phyloP scores from a whole-genome alignment of 2,888 invertebrate genomes.

The Erebia aethiops region DNA sequence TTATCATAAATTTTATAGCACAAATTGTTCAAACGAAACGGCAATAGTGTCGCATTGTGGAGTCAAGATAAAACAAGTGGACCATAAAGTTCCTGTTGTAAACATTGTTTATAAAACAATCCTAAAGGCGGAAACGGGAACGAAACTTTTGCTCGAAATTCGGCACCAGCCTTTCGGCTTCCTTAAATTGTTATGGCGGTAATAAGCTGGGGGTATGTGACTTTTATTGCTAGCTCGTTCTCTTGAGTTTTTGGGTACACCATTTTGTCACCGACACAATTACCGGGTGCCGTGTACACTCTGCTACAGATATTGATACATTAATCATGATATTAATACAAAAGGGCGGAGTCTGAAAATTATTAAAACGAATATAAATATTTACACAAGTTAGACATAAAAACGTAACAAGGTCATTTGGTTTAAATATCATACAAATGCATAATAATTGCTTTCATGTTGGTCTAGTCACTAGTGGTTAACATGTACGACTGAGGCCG shows the following conservation, averaged over 20 bases:
- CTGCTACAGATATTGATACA: not conserved
- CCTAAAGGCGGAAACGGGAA: slow-evolving; percentile 67
- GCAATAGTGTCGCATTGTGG: slow-evolving; percentile 68
- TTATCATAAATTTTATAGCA: slow-evolving; percentile 48
- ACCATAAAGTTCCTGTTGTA: slow-evolving; percentile 77
- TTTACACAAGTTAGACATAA: too few species aligned
- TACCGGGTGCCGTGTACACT: slow-evolving; percentile 53
- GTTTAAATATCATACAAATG: too few species aligned
- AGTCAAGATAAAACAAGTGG: slow-evolving; percentile 71
- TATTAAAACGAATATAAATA: too few species aligned
- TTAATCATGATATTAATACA: too few species aligned
- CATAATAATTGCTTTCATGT: too few species aligned
- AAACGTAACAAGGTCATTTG: too few species aligned
- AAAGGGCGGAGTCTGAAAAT: too few species aligned
- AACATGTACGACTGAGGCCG: too few species aligned
- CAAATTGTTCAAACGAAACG: slow-evolving; percentile 64
- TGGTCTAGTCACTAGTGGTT: too few species aligned
- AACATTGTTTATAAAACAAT: slow-evolving; percentile 82
- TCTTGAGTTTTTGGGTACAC: slow-evolving; percentile 64
- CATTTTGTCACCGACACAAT: slow-evolving; percentile 73
- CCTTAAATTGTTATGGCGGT: slow-evolving; percentile 80
- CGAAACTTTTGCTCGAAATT: slow-evolving; percentile 77
- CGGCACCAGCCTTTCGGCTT: slow-evolving; percentile 78
- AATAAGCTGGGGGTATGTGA: slow-evolving; percentile 79
- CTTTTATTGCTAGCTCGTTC: slow-evolving; percentile 75